A percentile compares a stretch with the other conserved stretches of the same genome.
These are phyloP conservation scores for Athalia circularis DNA, from an alignment of 2,888 invertebrate genomes.

Conservation along the genomic window DNA sequence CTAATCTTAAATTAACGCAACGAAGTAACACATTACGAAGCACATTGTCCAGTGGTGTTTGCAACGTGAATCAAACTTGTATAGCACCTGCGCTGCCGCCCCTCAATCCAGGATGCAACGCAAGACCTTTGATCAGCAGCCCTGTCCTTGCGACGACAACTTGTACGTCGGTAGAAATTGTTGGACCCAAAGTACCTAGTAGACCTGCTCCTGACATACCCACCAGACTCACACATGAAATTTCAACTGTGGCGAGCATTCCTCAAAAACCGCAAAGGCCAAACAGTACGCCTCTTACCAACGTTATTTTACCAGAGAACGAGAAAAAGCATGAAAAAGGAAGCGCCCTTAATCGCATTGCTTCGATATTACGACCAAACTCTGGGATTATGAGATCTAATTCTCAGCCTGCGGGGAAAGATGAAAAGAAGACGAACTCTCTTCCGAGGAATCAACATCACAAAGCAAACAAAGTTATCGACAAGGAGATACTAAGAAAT, in stretches of 20 bases:
- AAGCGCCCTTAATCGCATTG: conserved; percentile 82
- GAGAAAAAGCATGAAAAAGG: conserved; percentile 75
- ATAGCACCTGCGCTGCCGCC: conserved; percentile 79
- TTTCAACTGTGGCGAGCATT: conserved; percentile 64
- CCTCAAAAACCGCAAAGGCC: conserved; percentile 59
- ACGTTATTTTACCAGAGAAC: conserved; percentile 56
- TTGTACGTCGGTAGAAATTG: conserved; percentile 84
- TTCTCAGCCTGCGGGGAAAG: conserved; percentile 68
- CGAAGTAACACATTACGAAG: conserved; percentile 58
- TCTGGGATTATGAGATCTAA: conserved; percentile 77
- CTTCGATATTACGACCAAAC: conserved; percentile 79
- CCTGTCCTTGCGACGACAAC: conserved; percentile 90
- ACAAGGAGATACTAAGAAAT: conserved; percentile 83
- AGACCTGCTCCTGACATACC: conserved; percentile 79
- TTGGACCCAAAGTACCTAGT: conserved; percentile 77
- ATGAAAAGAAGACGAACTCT: conserved; percentile 77
- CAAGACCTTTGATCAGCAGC: conserved; percentile 87
- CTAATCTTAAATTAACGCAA: conserved; percentile 62
- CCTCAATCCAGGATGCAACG: conserved; percentile 78
- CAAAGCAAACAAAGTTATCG: conserved; percentile 81
- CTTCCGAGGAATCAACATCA: conserved; percentile 79
- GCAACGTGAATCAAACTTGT: conserved; percentile 73
- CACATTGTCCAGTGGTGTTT: conserved; percentile 62
- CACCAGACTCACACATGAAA: conserved; percentile 78
- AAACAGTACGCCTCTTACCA: conserved; percentile 62